Conservation (phyloP, 2,888 invertebrate genomes). For the Pediacus dermestoides region DNA sequence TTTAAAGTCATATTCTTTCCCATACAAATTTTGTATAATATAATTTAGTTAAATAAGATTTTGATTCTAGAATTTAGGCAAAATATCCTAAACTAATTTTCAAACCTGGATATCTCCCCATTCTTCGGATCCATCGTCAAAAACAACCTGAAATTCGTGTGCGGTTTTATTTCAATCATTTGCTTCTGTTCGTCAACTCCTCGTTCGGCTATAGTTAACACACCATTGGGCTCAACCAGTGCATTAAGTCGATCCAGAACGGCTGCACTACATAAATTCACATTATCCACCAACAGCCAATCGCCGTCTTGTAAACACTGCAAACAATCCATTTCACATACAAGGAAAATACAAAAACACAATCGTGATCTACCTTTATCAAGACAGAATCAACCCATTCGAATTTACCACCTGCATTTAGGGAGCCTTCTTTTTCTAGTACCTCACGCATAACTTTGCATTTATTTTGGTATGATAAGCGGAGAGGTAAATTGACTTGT, state of each 20-base stretch:
- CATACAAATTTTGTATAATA: too few species aligned
- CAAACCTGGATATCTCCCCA: conserved; percentile 93
- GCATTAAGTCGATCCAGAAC: conserved; percentile 95
- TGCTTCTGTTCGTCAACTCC: conserved; percentile 72
- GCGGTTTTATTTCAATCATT: conserved; percentile 73
- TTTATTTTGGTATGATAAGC: too few species aligned
- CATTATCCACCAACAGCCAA: conserved; percentile 86
- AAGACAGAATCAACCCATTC: conserved; percentile 90
- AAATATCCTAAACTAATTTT: too few species aligned
- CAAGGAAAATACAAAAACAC: not conserved
- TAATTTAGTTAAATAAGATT: too few species aligned
- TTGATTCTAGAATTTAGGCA: too few species aligned
- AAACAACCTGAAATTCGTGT: conserved; percentile 88
- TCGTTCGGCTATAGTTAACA: conserved; percentile 84
- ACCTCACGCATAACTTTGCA: conserved; percentile 35
- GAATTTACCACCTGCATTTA: conserved; percentile 84
- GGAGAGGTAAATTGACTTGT: too few species aligned
- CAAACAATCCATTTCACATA: too few species aligned
- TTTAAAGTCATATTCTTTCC: too few species aligned
- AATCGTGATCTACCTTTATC: conserved; percentile 59
- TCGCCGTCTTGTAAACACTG: conserved; percentile 75
- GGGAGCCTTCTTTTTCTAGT: conserved; percentile 56
- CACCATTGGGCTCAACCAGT: conserved; percentile 89
- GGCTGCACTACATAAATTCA: conserved; percentile 93
- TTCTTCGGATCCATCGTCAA: conserved; percentile 92